Percentiles rank a stretch among this genome's conserved stretches.
Conservation (phyloP, 2,113 vertebrate genomes). For the Sinocyclocheilus rhinocerous region DNA sequence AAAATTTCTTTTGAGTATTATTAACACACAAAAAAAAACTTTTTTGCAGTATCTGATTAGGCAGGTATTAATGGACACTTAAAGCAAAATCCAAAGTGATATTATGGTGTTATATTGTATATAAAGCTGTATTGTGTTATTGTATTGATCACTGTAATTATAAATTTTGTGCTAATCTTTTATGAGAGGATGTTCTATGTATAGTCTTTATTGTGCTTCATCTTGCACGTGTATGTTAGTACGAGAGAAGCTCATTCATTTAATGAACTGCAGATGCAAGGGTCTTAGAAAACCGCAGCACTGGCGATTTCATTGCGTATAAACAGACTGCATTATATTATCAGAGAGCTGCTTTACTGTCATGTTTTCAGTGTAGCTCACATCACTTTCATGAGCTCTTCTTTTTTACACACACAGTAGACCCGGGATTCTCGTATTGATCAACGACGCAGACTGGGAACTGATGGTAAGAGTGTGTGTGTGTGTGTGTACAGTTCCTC, state of each 20-base stretch:
- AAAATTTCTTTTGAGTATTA: background rate
- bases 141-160: background rate
- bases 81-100: background rate
- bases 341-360: slow-evolving; percentile 22
- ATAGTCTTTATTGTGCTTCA: background rate
- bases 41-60: background rate
- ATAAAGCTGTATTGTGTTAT: background rate
- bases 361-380: slow-evolving; percentile 37
- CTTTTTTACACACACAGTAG: slow-evolving; percentile 78
- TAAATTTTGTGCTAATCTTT: background rate
- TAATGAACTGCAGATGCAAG: slow-evolving; percentile 8
- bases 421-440: slow-evolving; percentile 95
- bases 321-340: slow-evolving; percentile 17
- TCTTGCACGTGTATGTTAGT: background rate
- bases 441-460: slow-evolving; percentile 98
- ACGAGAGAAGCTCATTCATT: background rate
- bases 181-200: background rate
- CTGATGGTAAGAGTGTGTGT: slow-evolving; percentile 87
- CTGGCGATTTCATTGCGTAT: slow-evolving; percentile 24
- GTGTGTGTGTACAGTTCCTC: slow-evolving; percentile 37
- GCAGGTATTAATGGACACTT: background rate
- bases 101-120: background rate
- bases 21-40: too few relatives aligned
- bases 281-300: slow-evolving; percentile 17
- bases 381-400: slow-evolving; percentile 51